Evolutionary conservation across 30 jellyfish, hydroid and myxozoan genomes (phyloP).

Genomic region (Catostylus mosaicus): DNA sequence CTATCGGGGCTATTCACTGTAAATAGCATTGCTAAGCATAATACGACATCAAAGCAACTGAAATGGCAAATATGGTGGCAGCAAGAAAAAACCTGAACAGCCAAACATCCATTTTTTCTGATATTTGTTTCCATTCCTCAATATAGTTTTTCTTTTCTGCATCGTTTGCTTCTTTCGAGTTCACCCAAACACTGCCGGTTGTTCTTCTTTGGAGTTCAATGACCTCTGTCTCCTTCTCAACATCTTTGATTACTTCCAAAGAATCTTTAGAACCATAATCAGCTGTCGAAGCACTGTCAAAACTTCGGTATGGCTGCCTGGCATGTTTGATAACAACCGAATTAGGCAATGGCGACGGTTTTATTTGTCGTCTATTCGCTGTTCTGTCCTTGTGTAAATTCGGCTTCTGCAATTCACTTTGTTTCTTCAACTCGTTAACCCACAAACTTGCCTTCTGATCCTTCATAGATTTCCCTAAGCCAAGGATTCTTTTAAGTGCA

Average conservation of each 20-base stretch:
- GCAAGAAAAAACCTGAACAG: constrained; percentile 14
- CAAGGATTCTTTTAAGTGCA: not conserved
- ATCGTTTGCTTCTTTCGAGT: not conserved
- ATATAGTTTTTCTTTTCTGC: not conserved
- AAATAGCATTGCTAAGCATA: not conserved
- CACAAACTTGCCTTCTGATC: not conserved
- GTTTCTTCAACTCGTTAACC: not conserved
- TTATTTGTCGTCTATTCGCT: not conserved
- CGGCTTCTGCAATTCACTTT: not conserved
- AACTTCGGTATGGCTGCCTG: not conserved
- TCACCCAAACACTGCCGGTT: too few species aligned
- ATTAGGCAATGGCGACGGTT: not conserved
- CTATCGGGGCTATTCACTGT: too few species aligned
- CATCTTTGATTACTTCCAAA: not conserved
- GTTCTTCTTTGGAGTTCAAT: not conserved
- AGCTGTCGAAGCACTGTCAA: too few species aligned
- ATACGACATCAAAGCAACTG: constrained; percentile 1
- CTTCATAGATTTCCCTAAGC: not conserved
- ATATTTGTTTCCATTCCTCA: constrained; percentile 29
- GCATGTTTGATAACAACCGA: not conserved
- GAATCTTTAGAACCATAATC: too few species aligned
- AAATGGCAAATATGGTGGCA: constrained; percentile 7
- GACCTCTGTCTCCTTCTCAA: not conserved
- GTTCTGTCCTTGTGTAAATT: not conserved
- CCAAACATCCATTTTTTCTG: not conserved